phyloP scores from a whole-genome alignment of 2,113 vertebrate species.

The Cranoglanis bouderius region DNA sequence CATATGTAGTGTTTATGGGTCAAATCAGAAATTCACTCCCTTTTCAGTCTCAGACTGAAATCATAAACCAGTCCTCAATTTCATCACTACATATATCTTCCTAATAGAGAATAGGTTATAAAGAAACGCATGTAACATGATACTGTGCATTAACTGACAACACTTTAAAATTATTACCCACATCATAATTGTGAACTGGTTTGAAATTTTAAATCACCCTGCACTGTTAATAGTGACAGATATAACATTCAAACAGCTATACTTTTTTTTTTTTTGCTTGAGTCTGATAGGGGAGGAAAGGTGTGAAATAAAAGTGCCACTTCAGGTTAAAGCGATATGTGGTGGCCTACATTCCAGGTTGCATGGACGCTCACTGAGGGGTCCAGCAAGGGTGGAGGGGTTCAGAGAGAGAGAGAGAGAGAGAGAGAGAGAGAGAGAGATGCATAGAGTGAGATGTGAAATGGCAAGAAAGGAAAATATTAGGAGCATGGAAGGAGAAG shows the following conservation, averaged over 20 bases:
- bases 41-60: not conserved
- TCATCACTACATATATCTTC: not conserved
- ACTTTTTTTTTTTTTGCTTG: conserved; percentile 19
- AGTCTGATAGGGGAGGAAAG: conserved; percentile 34
- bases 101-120: not conserved
- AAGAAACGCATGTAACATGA: not conserved
- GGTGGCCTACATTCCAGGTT: conserved; percentile 39
- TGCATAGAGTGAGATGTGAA: not conserved
- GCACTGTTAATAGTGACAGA: not conserved
- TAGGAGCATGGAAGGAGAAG: not conserved
- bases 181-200: not conserved
- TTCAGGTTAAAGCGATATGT: conserved; percentile 42
- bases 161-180: not conserved
- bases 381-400: conserved; percentile 14
- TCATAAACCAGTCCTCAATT: not conserved
- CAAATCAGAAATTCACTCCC: not conserved
- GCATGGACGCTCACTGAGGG: conserved; percentile 6
- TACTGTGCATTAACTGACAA: not conserved
- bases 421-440: not conserved
- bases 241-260: conserved; percentile 14
- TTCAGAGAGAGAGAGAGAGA: not conserved
- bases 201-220: conserved; percentile 13
- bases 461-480: not conserved
- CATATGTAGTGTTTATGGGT: not conserved
- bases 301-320: conserved; percentile 40